Evolutionary conservation across 2,113 vertebrate genomes (phyloP).

Genomic region (Apteryx owenii): DNA sequence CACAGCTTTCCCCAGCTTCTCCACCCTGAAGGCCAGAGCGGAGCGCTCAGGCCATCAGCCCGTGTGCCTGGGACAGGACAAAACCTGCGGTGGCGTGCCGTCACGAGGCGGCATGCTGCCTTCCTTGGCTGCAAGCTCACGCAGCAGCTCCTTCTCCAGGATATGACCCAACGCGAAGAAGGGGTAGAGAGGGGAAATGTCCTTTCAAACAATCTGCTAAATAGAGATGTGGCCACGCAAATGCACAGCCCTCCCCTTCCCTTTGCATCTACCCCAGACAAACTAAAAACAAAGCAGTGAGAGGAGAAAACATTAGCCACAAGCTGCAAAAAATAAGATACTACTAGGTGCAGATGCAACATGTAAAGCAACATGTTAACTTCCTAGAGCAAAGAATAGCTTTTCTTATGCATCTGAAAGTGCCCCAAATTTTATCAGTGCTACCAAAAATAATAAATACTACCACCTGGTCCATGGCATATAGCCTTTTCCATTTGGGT

Average conservation of each 20-base stretch:
- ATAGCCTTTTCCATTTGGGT: background rate
- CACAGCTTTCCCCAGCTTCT: background rate
- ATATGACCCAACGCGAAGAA: background rate
- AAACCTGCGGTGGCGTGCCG: rapidly evolving
- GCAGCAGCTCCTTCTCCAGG: background rate
- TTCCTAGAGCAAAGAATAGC: background rate
- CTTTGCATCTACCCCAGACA: background rate
- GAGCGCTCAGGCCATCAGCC: background rate
- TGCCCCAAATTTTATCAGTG: background rate
- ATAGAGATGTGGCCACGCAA: background rate
- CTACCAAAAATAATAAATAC: background rate
- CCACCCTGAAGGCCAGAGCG: background rate
- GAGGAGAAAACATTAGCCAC: background rate
- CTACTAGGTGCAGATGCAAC: background rate
- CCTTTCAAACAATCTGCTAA: background rate
- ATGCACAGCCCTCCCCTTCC: background rate
- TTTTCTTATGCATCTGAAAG: background rate
- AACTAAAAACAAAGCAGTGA: background rate
- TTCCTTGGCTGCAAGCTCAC: background rate
- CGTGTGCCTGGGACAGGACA: background rate
- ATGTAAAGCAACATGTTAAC: background rate
- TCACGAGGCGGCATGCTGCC: rapidly evolving
- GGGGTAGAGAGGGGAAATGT: background rate
- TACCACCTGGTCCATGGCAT: background rate
- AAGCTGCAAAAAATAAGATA: background rate